Percentiles rank a stretch among this genome's conserved stretches.
Evolutionary conservation across 2,888 invertebrate species (phyloP).

Genomic region (Sminthurides aquaticus): DNA sequence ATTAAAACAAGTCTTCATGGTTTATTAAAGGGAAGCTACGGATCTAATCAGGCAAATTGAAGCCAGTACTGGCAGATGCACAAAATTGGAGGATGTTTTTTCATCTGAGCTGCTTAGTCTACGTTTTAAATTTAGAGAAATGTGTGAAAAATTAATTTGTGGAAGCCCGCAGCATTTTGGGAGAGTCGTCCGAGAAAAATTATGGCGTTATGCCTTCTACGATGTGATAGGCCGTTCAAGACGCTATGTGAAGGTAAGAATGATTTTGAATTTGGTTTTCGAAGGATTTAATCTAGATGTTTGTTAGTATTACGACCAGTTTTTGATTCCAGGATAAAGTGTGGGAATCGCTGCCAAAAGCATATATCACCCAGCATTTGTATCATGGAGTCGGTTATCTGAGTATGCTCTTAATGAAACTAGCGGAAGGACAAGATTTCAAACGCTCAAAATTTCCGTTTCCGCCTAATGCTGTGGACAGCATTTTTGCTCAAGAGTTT

Average conservation of each 20-base stretch:
- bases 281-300: neutral
- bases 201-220: slow-evolving; percentile 37
- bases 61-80: slow-evolving; percentile 28
- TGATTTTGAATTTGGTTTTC: neutral
- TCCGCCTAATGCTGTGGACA: slow-evolving; percentile 10
- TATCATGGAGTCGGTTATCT: slow-evolving; percentile 33
- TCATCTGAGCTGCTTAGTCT: slow-evolving; percentile 27
- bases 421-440: slow-evolving; percentile 22
- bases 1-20: neutral
- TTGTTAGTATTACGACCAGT: neutral
- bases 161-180: slow-evolving; percentile 30
- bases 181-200: slow-evolving; percentile 31
- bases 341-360: slow-evolving; percentile 27
- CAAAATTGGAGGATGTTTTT: slow-evolving; percentile 36
- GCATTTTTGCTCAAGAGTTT: slow-evolving; percentile 6
- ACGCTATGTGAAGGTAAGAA: slow-evolving; percentile 28
- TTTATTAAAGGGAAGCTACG: slow-evolving; percentile 18
- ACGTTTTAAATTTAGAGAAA: slow-evolving; percentile 27
- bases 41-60: slow-evolving; percentile 32
- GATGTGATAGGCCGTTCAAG: slow-evolving; percentile 34
- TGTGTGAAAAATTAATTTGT: slow-evolving; percentile 32
- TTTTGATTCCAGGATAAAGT: slow-evolving; percentile 29
- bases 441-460: slow-evolving; percentile 15
- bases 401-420: slow-evolving; percentile 29
- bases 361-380: slow-evolving; percentile 31